Evolutionary conservation across 2,888 invertebrate species (phyloP), one percentile per base, ranked within the genome.

Genomic region (Anorthoa munda): DNA sequence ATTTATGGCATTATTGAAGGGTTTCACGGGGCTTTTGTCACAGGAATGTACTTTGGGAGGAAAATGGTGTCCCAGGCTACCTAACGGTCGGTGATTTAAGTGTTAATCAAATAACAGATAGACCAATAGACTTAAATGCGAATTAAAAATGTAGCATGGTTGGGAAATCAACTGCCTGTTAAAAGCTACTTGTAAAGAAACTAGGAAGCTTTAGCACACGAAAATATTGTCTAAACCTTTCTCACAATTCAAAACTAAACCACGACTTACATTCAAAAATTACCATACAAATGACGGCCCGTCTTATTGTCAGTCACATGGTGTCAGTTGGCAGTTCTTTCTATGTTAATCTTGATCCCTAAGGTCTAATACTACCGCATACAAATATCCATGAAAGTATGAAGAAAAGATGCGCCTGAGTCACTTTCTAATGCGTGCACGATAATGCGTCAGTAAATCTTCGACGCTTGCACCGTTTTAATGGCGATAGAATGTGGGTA

Each of bases 331-430:
- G 5, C n/a, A 61, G 61, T 75, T 76, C 86, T 87, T 86, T 87
- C 86, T 86, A 90, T 90, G 90, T 71, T 82, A 87, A 90, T 87
- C 9, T 39, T 73, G 80, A 85, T 87, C 88, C 87, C 89, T 66
- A 66, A 77, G 83, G 90, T 77, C 73, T 18, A 31, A 61, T 26
- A 76, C 79, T 77, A 75, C 72, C 63, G 83, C 81, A 87, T 86
- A 87, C 77, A 66, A 77, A 80, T 69, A 72, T 69, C 73, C 79
- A 86, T 80, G 87, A 87, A 88, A 89, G 87, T 75, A 76, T 81
- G 66, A 73, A 67, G 77, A 77, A 59, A 68, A 73, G 72, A 81
- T 82, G 82, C 67, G 83, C 77, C 65, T 64, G 77, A 72, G 77
- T 76, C 72, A 75, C 84, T 84, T 84, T 85, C 85, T 74, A 67